Base-by-base conservation (phyloP, 2,113 vertebrate genomes). In the Sander lucioperca region DNA sequence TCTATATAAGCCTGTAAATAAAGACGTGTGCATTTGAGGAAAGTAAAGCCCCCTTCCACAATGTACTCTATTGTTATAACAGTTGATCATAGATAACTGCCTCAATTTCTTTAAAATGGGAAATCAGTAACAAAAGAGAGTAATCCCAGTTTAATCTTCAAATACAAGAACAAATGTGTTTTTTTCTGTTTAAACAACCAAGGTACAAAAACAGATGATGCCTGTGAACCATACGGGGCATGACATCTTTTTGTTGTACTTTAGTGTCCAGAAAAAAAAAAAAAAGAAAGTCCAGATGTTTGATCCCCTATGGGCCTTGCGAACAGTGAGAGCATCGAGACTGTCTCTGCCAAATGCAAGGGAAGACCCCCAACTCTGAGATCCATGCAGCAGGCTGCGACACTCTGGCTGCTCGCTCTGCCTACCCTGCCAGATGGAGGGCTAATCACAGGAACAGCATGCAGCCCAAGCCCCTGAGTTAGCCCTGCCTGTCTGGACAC, bases 371-470 rank as follows among this genome's bases (percentile, higher is more conserved):
- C 80, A 85, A 82, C 87, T 79, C 74, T 48, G 86, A 91, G 86
- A 87, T 90, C 84, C 83, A 65, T 91, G 86, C 80, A 79, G 72
- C 82, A 86, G 88, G 67, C 91, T 85, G 85, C 59, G 63, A 53
- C 39, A 74, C 84, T 90, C 91, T 89, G 87, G 79, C 85, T 90
- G 88, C 89, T 85, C 58, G 2, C 56, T 68, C 65, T 69, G 83
- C 80, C 89, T 83, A 54, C 80, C 75, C 87, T 90, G 93, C 95
- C 95, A 96, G 95, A 95, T 95, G 94, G 95, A 94, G 84, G 84
- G 89, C 91, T 95, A 94, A 95, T 95, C 94, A 90, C 87, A 87
- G 91, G 87, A 93, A 92, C 95, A 94, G 94, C 91, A 89, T 90
- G 94, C 90, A 62, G 86, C 84, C 76, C 53, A 59, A 87, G 68